A percentile compares a stretch with the other conserved stretches of the same genome.
Evolutionary conservation across 2,113 vertebrate species (phyloP).

Genomic region (Noturus placidus): DNA sequence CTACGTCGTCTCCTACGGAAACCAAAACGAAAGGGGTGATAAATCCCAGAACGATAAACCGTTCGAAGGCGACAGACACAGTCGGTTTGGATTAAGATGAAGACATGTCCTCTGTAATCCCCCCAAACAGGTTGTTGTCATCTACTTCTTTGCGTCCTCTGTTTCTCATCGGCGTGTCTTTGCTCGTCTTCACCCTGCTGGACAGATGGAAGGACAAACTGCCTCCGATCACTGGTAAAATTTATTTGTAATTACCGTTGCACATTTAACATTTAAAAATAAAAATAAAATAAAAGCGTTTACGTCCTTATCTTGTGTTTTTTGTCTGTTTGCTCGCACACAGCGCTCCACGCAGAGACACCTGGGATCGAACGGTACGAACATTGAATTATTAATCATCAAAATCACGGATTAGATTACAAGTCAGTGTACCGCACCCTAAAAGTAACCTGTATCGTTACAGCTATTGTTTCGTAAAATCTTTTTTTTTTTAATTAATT

Average conservation of each 20-base stretch:
- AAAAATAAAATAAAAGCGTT: no score
- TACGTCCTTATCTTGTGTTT: not conserved
- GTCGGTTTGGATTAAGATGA: not conserved
- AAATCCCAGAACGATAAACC: not conserved
- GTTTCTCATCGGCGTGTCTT: constrained; percentile 85
- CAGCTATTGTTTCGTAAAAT: not conserved
- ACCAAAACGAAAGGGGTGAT: not conserved
- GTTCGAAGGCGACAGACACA: no score
- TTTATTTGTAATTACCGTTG: not conserved
- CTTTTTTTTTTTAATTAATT: not conserved
- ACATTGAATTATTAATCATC: not conserved
- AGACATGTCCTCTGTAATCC: not conserved
- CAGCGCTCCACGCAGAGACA: constrained; percentile 64
- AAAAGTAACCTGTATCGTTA: not conserved
- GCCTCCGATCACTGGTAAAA: constrained; percentile 77
- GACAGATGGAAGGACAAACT: constrained; percentile 90
- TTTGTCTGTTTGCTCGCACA: not conserved
- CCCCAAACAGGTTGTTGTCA: constrained; percentile 82
- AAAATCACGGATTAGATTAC: not conserved
- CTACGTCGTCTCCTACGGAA: no score
- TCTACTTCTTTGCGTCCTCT: constrained; percentile 88
- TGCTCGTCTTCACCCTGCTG: constrained; percentile 85
- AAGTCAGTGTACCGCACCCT: not conserved
- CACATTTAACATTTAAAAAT: no score
- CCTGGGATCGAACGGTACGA: constrained; percentile 64